Conservation (phyloP, 1,140 invertebrate species). For the Armadillidium nasatum region DNA sequence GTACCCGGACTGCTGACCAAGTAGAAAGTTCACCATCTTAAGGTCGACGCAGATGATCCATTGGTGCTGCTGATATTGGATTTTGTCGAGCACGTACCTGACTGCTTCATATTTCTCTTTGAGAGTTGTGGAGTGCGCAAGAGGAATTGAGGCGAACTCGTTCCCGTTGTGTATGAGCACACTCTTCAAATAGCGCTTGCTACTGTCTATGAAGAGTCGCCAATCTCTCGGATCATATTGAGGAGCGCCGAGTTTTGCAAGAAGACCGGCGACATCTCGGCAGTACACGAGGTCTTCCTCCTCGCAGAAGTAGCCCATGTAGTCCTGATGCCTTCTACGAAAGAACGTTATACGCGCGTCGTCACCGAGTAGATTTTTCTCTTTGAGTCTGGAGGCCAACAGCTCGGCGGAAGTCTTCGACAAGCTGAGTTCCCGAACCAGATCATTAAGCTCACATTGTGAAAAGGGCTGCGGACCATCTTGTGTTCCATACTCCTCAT, state of each 20-base stretch:
- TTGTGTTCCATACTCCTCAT: constrained; percentile 2
- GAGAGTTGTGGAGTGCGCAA: constrained; percentile 19
- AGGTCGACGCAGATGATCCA: constrained; percentile 27
- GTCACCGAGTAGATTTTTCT: constrained; percentile 13
- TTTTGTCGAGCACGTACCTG: constrained; percentile 28
- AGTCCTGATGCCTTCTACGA: constrained; percentile 22
- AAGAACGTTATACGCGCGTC: constrained; percentile 10
- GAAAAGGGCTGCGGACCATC: neutral
- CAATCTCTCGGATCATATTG: constrained; percentile 22
- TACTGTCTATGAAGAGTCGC: constrained; percentile 31
- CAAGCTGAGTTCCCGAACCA: constrained; percentile 18
- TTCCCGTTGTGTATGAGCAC: constrained; percentile 25
- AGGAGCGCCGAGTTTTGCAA: constrained; percentile 11
- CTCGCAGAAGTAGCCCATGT: constrained; percentile 22
- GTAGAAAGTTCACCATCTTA: constrained; percentile 45
- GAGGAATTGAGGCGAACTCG: constrained; percentile 22
- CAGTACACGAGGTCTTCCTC: constrained; percentile 23
- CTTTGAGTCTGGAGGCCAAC: constrained; percentile 21
- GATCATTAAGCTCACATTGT: too few species aligned
- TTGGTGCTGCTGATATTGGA: constrained; percentile 34
- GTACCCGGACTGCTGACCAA: constrained; percentile 50
- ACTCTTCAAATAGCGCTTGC: constrained; percentile 25
- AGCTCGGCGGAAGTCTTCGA: constrained; percentile 11
- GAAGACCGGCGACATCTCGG: constrained; percentile 23
- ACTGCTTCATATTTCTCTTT: constrained; percentile 22